Conservation (phyloP, 1,140 invertebrate genomes). For the Lucilia sericata region DNA sequence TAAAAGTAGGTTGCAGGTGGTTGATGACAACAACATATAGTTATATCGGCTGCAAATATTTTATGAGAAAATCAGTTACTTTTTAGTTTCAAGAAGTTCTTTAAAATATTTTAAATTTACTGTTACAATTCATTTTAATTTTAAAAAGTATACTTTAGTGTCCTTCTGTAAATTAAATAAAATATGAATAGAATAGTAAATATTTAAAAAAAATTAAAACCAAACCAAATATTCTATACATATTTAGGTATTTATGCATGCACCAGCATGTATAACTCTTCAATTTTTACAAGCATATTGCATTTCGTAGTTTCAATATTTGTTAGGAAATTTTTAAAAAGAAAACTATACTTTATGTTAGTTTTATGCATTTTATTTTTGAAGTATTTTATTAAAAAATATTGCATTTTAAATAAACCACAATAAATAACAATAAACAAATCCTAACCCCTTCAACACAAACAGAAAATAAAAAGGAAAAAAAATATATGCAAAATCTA, state of each 20-base stretch:
- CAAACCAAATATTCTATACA: neutral
- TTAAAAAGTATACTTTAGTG: too few species aligned
- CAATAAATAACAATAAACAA: constrained; percentile 27
- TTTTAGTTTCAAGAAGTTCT: too few species aligned
- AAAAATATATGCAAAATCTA: neutral
- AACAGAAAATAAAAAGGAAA: neutral
- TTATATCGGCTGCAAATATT: too few species aligned
- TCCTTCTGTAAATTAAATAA: too few species aligned
- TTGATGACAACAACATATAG: too few species aligned
- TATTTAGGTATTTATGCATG: neutral
- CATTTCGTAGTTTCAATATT: constrained; percentile 7
- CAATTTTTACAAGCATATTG: neutral
- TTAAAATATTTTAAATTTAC: too few species aligned
- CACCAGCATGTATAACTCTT: too few species aligned
- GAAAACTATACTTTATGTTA: neutral
- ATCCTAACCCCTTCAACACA: neutral
- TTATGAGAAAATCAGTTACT: too few species aligned
- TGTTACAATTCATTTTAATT: too few species aligned
- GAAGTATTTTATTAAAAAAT: constrained; percentile 17
- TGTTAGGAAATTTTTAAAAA: neutral
- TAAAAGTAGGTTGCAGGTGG: too few species aligned
- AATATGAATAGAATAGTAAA: neutral
- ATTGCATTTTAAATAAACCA: constrained; percentile 17
- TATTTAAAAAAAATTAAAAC: neutral
- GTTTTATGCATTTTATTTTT: neutral